Conservation (phyloP, 2,113 vertebrate genomes). For the Nannospalax galili region DNA sequence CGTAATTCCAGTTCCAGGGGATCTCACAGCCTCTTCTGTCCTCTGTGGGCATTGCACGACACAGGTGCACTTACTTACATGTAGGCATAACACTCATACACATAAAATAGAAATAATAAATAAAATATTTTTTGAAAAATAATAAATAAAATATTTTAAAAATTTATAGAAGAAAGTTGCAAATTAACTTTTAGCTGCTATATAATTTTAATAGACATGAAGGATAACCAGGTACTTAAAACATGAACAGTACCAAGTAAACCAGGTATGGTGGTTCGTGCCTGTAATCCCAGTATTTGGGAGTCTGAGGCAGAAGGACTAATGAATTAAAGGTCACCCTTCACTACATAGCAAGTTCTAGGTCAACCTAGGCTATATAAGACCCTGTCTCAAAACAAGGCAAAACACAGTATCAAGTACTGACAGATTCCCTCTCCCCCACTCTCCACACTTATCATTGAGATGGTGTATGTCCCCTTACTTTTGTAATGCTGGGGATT, state of each 20-base stretch:
- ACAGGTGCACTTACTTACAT: too few relatives aligned
- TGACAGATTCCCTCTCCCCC: accelerated
- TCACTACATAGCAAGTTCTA: not conserved
- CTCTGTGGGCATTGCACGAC: too few relatives aligned
- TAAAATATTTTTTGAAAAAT: too few relatives aligned
- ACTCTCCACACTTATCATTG: not conserved
- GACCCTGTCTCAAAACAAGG: not conserved
- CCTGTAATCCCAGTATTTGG: not conserved
- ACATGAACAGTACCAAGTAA: not conserved
- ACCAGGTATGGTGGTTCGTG: too few relatives aligned
- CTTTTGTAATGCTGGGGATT: not conserved
- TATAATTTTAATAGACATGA: constrained; percentile 10
- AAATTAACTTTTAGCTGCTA: constrained; percentile 6
- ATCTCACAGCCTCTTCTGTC: too few relatives aligned
- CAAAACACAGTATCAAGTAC: not conserved
- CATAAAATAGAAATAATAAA: too few relatives aligned
- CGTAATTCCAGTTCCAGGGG: too few relatives aligned
- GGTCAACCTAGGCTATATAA: not conserved
- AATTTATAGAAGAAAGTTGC: not conserved
- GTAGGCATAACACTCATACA: too few relatives aligned
- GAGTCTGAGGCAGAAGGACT: not conserved
- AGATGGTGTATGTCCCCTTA: not conserved
- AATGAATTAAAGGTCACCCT: not conserved
- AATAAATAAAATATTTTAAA: too few relatives aligned
- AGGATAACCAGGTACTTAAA: not conserved